phyloP scores from a whole-genome alignment of 2,797 vertebrate genomes.

The Alosa sapidissima region DNA sequence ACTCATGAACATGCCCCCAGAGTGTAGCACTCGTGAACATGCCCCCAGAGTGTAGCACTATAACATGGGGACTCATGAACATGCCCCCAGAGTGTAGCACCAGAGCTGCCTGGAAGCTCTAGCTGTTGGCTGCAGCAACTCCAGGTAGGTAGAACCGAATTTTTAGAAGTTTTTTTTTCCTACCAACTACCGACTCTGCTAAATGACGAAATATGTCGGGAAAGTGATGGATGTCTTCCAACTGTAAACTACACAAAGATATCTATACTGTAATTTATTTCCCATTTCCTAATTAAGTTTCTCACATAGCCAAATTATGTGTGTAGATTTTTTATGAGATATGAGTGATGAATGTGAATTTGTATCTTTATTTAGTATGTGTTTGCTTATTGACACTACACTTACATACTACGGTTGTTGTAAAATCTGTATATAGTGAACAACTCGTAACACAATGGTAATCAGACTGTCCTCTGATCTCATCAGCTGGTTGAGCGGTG shows the following conservation, averaged over 20 bases:
- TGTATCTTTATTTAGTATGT: neutral
- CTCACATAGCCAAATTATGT: neutral
- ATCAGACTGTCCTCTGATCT: neutral
- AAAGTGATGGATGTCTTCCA: neutral
- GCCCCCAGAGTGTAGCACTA: too few relatives aligned
- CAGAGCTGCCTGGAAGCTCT: too few relatives aligned
- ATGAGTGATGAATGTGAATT: neutral
- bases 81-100: too few relatives aligned
- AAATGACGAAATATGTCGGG: neutral
- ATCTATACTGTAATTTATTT: neutral
- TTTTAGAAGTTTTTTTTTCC: too few relatives aligned
- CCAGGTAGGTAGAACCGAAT: too few relatives aligned
- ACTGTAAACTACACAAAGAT: neutral
- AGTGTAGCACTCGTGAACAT: too few relatives aligned
- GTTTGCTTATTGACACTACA: neutral
- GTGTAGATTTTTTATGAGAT: neutral
- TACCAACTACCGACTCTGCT: too few relatives aligned
- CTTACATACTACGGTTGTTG: neutral
- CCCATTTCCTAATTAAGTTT: too few relatives aligned
- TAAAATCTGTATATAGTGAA: neutral
- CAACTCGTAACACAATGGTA: neutral
- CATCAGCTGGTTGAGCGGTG: conserved; percentile 82
- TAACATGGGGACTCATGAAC: too few relatives aligned
- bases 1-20: too few relatives aligned
- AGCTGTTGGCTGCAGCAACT: too few relatives aligned